phyloP scores from a whole-genome alignment of 2,113 vertebrate species.

The Chroicocephalus ridibundus region DNA sequence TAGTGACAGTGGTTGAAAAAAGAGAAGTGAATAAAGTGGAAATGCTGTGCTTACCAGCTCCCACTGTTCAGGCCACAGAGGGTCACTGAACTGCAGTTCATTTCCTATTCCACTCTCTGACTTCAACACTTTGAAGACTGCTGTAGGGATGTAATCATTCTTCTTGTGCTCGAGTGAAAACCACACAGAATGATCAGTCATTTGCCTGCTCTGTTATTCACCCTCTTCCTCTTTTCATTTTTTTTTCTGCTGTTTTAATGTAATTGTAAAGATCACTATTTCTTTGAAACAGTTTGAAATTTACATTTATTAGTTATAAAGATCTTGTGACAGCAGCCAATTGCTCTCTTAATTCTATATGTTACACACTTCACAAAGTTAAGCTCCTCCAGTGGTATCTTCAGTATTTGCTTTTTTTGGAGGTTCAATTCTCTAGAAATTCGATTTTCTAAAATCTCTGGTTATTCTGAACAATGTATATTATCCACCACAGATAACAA shows the following conservation, averaged over 20 bases:
- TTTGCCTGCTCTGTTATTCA: conserved; percentile 47
- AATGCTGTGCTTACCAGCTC: conserved; percentile 68
- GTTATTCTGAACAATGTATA: neutral
- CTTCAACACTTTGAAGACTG: conserved; percentile 67
- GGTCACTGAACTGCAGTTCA: conserved; percentile 72
- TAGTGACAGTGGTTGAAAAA: conserved; percentile 27
- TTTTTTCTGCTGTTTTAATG: conserved; percentile 14
- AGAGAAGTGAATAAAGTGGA: conserved; percentile 63
- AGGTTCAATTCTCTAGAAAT: neutral
- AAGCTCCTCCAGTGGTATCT: neutral
- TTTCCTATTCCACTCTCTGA: conserved; percentile 68
- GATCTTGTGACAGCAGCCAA: neutral
- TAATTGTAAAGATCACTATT: neutral
- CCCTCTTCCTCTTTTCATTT: conserved; percentile 39
- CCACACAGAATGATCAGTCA: conserved; percentile 58
- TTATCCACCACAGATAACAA: neutral
- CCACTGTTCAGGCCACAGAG: conserved; percentile 63
- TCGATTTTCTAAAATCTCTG: neutral
- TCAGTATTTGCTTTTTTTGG: neutral
- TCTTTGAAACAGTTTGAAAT: conserved; percentile 22
- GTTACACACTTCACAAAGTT: neutral
- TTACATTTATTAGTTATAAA: conserved; percentile 7
- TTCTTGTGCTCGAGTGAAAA: conserved; percentile 58
- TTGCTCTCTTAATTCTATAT: neutral
- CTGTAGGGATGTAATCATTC: conserved; percentile 63